phyloP scores from a whole-genome alignment of 2,113 vertebrate species.

The Halcyon malimbica region DNA sequence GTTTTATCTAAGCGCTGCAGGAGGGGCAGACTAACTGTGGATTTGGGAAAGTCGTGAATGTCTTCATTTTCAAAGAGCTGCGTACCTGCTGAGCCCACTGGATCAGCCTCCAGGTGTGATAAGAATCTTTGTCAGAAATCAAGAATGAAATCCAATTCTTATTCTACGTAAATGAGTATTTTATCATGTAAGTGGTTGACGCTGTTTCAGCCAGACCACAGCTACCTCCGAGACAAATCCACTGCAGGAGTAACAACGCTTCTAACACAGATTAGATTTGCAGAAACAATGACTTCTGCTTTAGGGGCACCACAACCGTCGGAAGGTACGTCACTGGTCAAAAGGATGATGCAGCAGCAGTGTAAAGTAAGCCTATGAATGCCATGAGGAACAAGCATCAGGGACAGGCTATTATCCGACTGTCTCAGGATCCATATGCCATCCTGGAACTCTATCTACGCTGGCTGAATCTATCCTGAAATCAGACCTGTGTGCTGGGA shows the following conservation, averaged over 20 bases:
- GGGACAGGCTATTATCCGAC: background rate
- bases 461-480: background rate
- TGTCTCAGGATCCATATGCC: background rate
- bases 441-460: background rate
- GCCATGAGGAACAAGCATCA: background rate
- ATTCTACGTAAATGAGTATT: background rate
- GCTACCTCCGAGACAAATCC: background rate
- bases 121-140: background rate
- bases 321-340: too few species aligned
- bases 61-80: slow-evolving; percentile 2
- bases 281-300: slow-evolving; percentile 32
- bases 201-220: background rate
- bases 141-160: background rate
- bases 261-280: background rate
- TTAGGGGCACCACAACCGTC: background rate
- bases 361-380: background rate
- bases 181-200: background rate
- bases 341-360: background rate
- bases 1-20: background rate
- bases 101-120: background rate
- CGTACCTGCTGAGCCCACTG: background rate
- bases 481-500: background rate
- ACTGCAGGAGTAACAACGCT: background rate
- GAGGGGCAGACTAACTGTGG: background rate
- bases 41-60: background rate